Base-by-base conservation (phyloP, 2,888 invertebrate genomes). In the Saturnia japonica region DNA sequence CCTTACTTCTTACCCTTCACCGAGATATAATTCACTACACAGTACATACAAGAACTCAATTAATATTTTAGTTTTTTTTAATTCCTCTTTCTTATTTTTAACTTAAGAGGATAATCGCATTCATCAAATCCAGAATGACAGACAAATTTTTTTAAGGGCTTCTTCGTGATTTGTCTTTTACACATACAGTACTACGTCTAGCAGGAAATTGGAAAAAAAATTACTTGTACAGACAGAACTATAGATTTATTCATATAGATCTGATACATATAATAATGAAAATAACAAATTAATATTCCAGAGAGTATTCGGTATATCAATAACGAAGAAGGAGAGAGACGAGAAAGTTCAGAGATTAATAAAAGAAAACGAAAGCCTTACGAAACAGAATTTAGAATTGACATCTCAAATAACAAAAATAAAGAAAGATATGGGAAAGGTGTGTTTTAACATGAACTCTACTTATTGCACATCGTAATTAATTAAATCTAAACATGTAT, bases 281-380 rank as follows among this genome's bases (percentile, higher is more conserved):
- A 14, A 28, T 4, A 25, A 43, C 19, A 70, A 28, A 70, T 28
- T 69, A 28, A 68, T 42, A 71, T 85, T 89, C 66, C 89, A 94
- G 93, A 91, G 83, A 86, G 85, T 90, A 14, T 94, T 91, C 80
- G 93, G 93, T 45, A 87, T 90, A 75, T 85, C 91, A 68, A 78
- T 77, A 8, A 81, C 79, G 70, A 91, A 88, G 76, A 85, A 87
- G 68, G 78, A 88, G 73, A 85, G 82, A 70, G 89, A 93, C 80
- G 83, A 87, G 2, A 86, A 85, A 80, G 81, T 89, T 22, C 82
- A 84, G 73, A 77, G 73, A 22, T 76, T 94, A 19, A 68, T 83
- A 22, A 86, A 80, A 76, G 87, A 89, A 71, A 91, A 88, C 79
- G 84, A 88, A 67, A 82, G 86, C 19, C 74, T 91, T 51, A 86